These are phyloP conservation scores for Prionchulus punctatus DNA, from an alignment of 2,888 invertebrate species.

Conservation along the genomic window DNA sequence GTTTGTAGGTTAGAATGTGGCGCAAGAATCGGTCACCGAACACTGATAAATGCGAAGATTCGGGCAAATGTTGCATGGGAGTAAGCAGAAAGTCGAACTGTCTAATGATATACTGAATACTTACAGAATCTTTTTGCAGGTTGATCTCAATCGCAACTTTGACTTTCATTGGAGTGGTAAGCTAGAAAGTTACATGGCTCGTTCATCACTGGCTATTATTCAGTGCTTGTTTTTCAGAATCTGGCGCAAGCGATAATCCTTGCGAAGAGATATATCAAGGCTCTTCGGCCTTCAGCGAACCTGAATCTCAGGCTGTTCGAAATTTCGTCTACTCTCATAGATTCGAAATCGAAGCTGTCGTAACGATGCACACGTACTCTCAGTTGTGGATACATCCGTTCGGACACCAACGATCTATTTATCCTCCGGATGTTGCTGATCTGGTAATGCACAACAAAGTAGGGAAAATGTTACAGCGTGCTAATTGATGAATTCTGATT, in stretches of 20 bases:
- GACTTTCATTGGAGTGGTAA: conserved; percentile 24
- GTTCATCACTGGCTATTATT: no score
- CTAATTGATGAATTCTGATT: no score
- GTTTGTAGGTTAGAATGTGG: conserved; percentile 24
- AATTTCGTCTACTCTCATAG: conserved; percentile 23
- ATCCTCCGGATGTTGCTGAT: conserved; percentile 27
- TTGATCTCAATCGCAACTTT: conserved; percentile 30
- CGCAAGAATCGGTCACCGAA: conserved; percentile 19
- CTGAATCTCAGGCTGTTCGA: conserved; percentile 22
- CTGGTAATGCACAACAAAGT: no score
- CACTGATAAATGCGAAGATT: conserved; percentile 10
- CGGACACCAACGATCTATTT: conserved; percentile 21
- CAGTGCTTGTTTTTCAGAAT: no score
- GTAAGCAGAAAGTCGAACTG: background rate
- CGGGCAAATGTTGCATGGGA: conserved; percentile 26
- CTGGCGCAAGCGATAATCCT: conserved; percentile 23
- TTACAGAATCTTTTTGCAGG: conserved; percentile 9
- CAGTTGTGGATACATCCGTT: conserved; percentile 31
- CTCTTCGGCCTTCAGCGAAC: conserved; percentile 27
- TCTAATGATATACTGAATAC: background rate
- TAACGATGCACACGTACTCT: conserved; percentile 31
- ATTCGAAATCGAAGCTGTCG: conserved; percentile 28
- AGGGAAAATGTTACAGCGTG: no score
- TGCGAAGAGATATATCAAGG: conserved; percentile 31
- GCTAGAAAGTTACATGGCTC: no score